Base-by-base conservation (phyloP, 2,797 vertebrate genomes). In the Muscicapa comitata region DNA sequence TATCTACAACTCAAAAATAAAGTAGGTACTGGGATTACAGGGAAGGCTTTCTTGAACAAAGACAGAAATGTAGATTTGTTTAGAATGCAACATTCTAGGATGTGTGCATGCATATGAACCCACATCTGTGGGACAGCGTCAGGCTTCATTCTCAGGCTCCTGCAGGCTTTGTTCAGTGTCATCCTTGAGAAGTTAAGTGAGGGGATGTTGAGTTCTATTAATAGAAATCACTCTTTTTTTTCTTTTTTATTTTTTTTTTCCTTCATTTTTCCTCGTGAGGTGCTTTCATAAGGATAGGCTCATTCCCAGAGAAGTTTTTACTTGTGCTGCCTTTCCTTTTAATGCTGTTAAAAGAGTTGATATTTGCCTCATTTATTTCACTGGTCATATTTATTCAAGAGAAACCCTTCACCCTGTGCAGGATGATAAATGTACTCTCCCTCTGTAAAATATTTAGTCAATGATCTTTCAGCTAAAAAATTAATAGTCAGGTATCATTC, bases 101-200 rank as follows among this genome's bases (percentile, higher is more conserved):
- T 37, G 8, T 43, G 10, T 25, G 13, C 12, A 3, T 8, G 2
- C 2, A 10, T 3, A 28, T 7, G 33, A 5, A 14, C 3, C 23
- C 14, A 35, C 10, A 26, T 6, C 6, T 29, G 8, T 19, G 21
- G 13, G 20, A 12, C 5, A 40, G 4, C 3, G 3, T 38, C 31
- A 14, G 21, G 72, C 35, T 40, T 51, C 23, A 15, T 57, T 55
- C 23, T 87, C 47, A 54, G 18, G 17, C 48, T 72, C 53, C 51
- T 16, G 1, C 4, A 9, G 21, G 21, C 40, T 83, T 76, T 47
- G 5, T 31, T 84, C 51, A 68, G 3, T 17, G 8, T 19, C 17
- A 29, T 2, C 2, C 25, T 70, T 65, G 37, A 73, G 33, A 87
- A 61, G 4, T 31, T 18, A 38, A 28, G 7, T 20, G 20, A 48